Evolutionary conservation across 2,113 vertebrate genomes (phyloP).

Genomic region (Pitta sordida): DNA sequence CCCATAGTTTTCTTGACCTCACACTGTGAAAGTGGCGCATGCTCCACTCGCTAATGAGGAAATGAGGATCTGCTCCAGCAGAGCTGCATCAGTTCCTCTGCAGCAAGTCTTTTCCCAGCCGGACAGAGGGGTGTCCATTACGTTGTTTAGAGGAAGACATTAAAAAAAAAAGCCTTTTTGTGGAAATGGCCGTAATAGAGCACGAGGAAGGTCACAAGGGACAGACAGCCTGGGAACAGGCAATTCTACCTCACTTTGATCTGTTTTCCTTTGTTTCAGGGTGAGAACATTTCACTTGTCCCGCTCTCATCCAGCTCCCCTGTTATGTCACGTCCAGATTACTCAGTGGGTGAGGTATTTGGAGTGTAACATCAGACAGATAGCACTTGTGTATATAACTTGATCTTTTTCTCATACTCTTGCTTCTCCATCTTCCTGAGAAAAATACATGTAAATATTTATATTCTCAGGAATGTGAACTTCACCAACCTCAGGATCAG

Average conservation of each 20-base stretch:
- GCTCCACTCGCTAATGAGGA: background rate
- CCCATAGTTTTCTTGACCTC: background rate
- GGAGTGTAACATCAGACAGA: background rate
- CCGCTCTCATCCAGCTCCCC: background rate
- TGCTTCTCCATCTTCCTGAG: background rate
- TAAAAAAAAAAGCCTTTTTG: background rate
- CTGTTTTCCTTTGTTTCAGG: background rate
- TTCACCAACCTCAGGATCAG: background rate
- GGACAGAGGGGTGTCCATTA: background rate
- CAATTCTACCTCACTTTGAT: background rate
- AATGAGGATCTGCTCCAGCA: background rate
- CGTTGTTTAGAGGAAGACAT: background rate
- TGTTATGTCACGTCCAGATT: background rate
- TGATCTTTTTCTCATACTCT: background rate
- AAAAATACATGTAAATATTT: background rate
- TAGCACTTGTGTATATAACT: background rate
- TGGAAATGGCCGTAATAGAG: background rate
- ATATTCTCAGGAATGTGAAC: background rate
- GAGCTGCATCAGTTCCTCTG: background rate
- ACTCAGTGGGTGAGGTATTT: background rate
- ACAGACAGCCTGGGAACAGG: background rate
- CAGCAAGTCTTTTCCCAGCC: background rate
- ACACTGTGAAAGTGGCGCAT: background rate
- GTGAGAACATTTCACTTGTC: slow-evolving; percentile 1
- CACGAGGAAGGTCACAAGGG: background rate